Evolutionary conservation across 2,888 invertebrate genomes (phyloP).

Genomic region (Nasonovia ribisnigri): DNA sequence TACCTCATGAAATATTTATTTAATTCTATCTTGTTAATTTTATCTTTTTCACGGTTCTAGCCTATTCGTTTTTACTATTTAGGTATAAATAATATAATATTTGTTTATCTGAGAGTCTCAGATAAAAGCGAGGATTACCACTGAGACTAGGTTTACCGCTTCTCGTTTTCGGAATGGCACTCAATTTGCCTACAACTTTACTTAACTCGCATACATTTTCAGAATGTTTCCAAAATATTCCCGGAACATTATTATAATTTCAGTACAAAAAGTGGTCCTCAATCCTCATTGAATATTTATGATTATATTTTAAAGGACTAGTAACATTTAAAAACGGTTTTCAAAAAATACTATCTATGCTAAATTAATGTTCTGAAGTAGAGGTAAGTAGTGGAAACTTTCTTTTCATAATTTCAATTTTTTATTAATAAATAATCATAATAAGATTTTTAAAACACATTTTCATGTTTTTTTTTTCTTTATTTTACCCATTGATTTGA

Average conservation of each 20-base stretch:
- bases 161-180: not conserved
- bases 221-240: not conserved
- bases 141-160: not conserved
- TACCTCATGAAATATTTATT: not conserved
- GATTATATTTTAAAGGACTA: not conserved
- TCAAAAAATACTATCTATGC: not conserved
- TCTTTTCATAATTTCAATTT: not conserved
- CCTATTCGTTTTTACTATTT: not conserved
- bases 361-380: not conserved
- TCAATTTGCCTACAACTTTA: not conserved
- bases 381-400: too few species aligned
- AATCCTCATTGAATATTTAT: not conserved
- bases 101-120: not conserved
- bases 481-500: not conserved
- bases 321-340: not conserved
- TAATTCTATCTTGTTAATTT: not conserved
- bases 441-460: not conserved
- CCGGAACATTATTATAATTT: not conserved
- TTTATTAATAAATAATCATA: not conserved
- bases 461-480: not conserved
- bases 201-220: too few species aligned
- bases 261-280: not conserved
- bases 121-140: not conserved
- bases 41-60: not conserved
- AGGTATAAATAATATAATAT: not conserved